Conservation (phyloP, 2,888 invertebrate genomes). For the Hetaerina titia region DNA sequence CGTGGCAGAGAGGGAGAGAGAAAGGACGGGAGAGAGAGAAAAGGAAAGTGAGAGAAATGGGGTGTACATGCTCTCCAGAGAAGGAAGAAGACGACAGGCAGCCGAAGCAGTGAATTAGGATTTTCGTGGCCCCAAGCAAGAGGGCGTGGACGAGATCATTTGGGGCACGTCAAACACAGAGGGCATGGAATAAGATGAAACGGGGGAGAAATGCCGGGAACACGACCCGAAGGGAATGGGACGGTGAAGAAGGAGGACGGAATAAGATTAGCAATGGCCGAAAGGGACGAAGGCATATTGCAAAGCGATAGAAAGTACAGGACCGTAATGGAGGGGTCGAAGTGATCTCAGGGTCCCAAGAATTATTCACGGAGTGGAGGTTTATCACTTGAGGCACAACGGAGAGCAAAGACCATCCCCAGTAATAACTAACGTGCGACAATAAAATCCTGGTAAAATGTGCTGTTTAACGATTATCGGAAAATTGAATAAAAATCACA, state of each 20-base stretch:
- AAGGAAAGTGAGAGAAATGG: not conserved
- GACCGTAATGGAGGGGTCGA: not conserved
- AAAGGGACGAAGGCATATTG: not conserved
- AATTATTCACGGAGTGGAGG: not conserved
- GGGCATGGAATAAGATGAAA: not conserved
- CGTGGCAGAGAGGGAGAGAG: not conserved
- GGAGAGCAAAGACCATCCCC: too few species aligned
- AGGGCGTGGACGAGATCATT: constrained; percentile 21
- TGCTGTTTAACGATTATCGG: too few species aligned
- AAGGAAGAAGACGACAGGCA: not conserved
- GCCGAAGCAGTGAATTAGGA: not conserved
- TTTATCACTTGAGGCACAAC: not conserved
- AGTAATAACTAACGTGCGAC: too few species aligned
- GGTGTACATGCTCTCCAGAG: not conserved
- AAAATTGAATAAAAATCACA: too few species aligned
- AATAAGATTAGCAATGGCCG: not conserved
- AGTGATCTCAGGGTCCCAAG: not conserved
- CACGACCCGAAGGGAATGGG: not conserved
- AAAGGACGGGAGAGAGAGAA: not conserved
- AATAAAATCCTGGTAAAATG: too few species aligned
- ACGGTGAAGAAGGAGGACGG: not conserved
- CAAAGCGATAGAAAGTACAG: not conserved
- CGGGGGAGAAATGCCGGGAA: not conserved
- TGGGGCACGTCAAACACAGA: constrained; percentile 19
- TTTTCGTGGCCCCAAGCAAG: not conserved